phyloP scores from a whole-genome alignment of 2,113 vertebrate genomes.

The Sphaerodactylus townsendi region DNA sequence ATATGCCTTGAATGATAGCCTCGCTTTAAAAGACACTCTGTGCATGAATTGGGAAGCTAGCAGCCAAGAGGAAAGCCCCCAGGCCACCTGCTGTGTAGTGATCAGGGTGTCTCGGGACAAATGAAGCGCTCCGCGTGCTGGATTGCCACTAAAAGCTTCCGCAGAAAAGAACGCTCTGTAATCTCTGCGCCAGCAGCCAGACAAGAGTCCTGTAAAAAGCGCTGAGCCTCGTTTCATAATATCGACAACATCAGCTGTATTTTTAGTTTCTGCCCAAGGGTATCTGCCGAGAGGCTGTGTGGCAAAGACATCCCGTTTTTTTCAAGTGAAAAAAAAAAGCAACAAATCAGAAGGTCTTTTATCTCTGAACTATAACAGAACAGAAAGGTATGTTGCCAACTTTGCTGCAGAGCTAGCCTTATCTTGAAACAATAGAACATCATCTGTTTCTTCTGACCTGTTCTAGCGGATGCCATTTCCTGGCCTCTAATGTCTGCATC shows the following conservation, averaged over 20 bases:
- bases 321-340: not conserved
- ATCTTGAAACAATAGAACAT: not conserved
- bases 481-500: not conserved
- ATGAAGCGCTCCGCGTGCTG: conserved; percentile 8
- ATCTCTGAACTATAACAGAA: not conserved
- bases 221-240: conserved; percentile 11
- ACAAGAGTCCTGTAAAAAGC: conserved; percentile 7
- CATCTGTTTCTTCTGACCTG: not conserved
- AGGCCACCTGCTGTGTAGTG: not conserved
- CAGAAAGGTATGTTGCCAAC: not conserved
- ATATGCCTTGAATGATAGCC: not conserved
- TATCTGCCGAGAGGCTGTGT: conserved; percentile 8
- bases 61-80: not conserved
- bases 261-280: conserved; percentile 25
- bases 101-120: conserved; percentile 4
- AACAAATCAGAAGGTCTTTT: not conserved
- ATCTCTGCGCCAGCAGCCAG: conserved; percentile 20
- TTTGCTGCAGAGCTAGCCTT: not conserved
- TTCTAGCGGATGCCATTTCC: not conserved
- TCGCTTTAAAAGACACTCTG: fast-evolving
- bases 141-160: conserved; percentile 3
- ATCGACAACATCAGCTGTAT: conserved; percentile 12
- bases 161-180: conserved; percentile 26
- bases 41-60: not conserved
- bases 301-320: not conserved